These are phyloP conservation scores for Andrena flavipes DNA, from an alignment of 2,888 invertebrate genomes.

Conservation along the genomic window DNA sequence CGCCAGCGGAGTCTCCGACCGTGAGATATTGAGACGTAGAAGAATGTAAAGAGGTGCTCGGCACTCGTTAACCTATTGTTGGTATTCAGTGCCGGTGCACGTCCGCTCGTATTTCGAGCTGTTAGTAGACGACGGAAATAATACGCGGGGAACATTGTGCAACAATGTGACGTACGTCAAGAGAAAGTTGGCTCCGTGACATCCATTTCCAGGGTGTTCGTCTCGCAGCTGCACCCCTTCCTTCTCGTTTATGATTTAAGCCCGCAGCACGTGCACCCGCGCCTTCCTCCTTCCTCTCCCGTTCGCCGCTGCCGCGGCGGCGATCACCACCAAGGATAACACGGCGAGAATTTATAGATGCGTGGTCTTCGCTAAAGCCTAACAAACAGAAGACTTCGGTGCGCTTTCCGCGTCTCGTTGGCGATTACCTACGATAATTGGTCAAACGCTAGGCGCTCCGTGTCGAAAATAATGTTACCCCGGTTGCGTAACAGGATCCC, in stretches of 20 bases:
- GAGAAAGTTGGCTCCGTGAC: conserved; percentile 36
- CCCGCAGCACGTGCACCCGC: conserved; percentile 51
- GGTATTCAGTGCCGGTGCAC: not conserved
- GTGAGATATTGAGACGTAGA: no score
- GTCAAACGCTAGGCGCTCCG: not conserved
- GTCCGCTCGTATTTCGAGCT: not conserved
- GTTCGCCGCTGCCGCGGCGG: conserved; percentile 22
- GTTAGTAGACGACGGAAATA: not conserved
- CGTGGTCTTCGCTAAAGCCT: conserved; percentile 26
- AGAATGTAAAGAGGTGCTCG: no score
- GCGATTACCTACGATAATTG: conserved; percentile 23
- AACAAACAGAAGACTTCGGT: conserved; percentile 41
- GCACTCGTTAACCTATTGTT: not conserved
- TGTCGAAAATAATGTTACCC: not conserved
- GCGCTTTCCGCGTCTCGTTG: conserved; percentile 28
- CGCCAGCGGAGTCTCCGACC: no score
- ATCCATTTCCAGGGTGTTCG: conserved; percentile 52
- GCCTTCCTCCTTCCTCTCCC: conserved; percentile 24
- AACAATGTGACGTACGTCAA: conserved; percentile 18
- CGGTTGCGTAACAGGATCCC: not conserved
- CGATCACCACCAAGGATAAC: conserved; percentile 54
- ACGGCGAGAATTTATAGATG: conserved; percentile 61
- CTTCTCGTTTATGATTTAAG: conserved; percentile 63
- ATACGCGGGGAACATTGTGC: conserved; percentile 28
- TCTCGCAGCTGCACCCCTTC: conserved; percentile 36